These are phyloP conservation scores for Cantharis rufa DNA, from an alignment of 2,888 invertebrate species.

Conservation along the genomic window DNA sequence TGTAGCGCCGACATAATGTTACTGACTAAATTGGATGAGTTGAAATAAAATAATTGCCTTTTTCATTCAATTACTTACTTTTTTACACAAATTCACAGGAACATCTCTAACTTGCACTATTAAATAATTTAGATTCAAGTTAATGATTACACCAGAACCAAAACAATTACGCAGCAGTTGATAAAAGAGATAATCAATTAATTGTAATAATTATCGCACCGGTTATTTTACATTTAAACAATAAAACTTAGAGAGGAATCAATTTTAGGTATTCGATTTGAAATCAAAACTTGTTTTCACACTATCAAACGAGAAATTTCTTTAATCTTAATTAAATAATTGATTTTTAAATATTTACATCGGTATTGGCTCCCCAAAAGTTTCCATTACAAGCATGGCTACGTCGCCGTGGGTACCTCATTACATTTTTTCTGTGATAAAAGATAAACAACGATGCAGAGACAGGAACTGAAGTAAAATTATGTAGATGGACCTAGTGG, in stretches of 20 bases:
- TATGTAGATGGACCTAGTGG: neutral
- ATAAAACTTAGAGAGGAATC: neutral
- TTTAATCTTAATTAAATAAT: neutral
- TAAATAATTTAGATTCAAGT: neutral
- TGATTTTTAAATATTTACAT: neutral
- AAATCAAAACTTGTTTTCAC: neutral
- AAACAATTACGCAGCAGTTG: neutral
- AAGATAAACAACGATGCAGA: neutral
- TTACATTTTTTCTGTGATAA: neutral
- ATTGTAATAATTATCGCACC: neutral
- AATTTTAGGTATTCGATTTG: neutral
- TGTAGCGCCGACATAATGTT: conserved; percentile 44
- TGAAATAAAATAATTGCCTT: neutral
- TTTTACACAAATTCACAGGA: neutral
- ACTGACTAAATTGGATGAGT: neutral
- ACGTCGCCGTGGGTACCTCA: neutral
- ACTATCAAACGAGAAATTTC: neutral
- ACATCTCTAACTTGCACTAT: neutral
- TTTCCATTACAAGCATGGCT: neutral
- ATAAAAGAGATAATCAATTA: neutral
- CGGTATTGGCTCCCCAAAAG: neutral
- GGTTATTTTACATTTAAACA: neutral
- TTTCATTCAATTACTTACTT: neutral
- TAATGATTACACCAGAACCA: neutral
- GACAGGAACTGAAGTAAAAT: neutral